These are phyloP conservation scores for Agriopis aurantiaria DNA, from an alignment of 2,888 invertebrate genomes.

Conservation along the genomic window DNA sequence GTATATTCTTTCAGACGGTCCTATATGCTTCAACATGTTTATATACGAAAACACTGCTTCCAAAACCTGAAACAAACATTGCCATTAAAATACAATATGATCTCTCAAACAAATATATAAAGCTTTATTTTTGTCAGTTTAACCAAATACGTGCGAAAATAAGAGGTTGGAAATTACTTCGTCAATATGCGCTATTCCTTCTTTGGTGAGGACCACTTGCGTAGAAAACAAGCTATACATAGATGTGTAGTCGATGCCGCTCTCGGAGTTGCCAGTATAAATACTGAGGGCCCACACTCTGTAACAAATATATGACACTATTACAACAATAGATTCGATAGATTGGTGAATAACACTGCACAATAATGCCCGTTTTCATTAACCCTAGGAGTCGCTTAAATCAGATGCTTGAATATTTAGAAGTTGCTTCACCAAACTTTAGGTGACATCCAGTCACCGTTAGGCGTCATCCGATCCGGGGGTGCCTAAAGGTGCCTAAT, in stretches of 20 bases:
- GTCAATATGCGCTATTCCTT: slow-evolving; percentile 90
- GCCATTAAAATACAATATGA: background rate
- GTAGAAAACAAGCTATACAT: slow-evolving; percentile 92
- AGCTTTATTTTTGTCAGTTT: too few relatives aligned
- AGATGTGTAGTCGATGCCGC: slow-evolving; percentile 92
- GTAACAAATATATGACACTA: slow-evolving; percentile 43
- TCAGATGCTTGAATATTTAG: too few relatives aligned
- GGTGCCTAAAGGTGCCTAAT: too few relatives aligned
- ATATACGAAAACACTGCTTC: slow-evolving; percentile 93
- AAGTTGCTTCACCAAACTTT: too few relatives aligned
- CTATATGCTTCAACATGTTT: slow-evolving; percentile 88
- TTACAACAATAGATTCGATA: too few relatives aligned
- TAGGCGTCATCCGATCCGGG: too few relatives aligned
- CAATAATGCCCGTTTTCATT: too few relatives aligned
- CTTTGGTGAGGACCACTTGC: slow-evolving; percentile 91
- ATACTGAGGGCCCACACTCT: slow-evolving; percentile 92
- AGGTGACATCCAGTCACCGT: too few relatives aligned
- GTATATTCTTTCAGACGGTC: slow-evolving; percentile 90
- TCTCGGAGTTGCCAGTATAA: slow-evolving; percentile 90
- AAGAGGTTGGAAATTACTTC: slow-evolving; percentile 70
- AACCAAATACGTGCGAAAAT: too few relatives aligned
- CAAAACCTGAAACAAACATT: slow-evolving; percentile 86
- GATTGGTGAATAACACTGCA: too few relatives aligned
- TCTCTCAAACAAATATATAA: too few relatives aligned
- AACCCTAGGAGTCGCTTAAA: too few relatives aligned